Percentiles rank a stretch among this genome's conserved stretches.
phyloP scores from a whole-genome alignment of 2,797 vertebrate genomes.

The Syngnathus rostellatus region DNA sequence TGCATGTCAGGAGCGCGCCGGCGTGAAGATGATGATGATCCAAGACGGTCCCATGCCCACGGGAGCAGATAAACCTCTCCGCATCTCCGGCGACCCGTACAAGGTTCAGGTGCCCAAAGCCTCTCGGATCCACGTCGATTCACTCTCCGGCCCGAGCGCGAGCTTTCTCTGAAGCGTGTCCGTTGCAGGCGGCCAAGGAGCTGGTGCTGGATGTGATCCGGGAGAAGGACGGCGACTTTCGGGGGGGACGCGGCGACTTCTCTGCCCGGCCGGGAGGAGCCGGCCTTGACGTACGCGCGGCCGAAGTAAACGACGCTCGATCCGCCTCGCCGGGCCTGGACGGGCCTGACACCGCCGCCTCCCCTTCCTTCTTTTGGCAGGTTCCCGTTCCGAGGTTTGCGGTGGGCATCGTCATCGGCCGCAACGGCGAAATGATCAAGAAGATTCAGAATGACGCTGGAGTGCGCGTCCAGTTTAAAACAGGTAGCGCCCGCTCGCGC shows the following conservation, averaged over 20 bases:
- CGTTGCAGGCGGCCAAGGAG: constrained; percentile 86
- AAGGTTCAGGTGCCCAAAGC: constrained; percentile 86
- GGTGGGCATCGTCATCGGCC: constrained; percentile 93
- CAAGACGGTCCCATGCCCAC: constrained; percentile 92
- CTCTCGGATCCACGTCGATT: neutral
- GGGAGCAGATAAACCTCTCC: constrained; percentile 92
- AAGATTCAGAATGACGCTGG: constrained; percentile 97
- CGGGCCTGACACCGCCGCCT: too few relatives aligned
- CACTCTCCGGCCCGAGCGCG: too few relatives aligned
- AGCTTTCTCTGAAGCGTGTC: too few relatives aligned
- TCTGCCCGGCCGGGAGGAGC: constrained; percentile 82
- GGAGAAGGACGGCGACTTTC: constrained; percentile 92
- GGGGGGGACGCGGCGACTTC: constrained; percentile 82
- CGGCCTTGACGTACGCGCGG: constrained; percentile 78
- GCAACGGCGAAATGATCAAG: constrained; percentile 98
- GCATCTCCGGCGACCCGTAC: constrained; percentile 93
- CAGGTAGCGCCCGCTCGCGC: constrained; percentile 69
- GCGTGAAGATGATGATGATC: constrained; percentile 99
- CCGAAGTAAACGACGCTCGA: neutral
- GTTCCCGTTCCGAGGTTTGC: constrained; percentile 92
- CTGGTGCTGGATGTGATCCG: constrained; percentile 94
- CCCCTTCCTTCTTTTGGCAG: constrained; percentile 50
- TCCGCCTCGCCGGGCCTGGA: neutral
- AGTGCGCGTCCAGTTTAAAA: constrained; percentile 95
- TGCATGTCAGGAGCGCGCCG: constrained; percentile 81